Base-by-base conservation (phyloP, 2,797 vertebrate species). In the Phrynocephalus vlangalii region DNA sequence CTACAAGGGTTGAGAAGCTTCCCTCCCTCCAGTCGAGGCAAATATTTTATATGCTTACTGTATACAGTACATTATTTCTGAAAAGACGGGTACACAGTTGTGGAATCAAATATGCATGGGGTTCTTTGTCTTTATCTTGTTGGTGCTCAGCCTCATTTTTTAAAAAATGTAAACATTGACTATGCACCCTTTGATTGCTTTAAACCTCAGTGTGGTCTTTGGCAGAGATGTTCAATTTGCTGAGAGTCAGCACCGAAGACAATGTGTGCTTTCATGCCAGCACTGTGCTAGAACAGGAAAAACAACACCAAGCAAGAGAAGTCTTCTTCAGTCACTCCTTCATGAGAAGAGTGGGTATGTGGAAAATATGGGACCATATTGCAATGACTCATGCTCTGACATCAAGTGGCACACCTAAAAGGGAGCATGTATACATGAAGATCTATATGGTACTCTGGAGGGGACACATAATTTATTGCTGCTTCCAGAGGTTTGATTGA, bases 141-240 rank as follows among this genome's bases (percentile, higher is more conserved):
- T 82, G n/a, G 63, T 86, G 90, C 71, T 63, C 0, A 0, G 16
- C 81, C 13, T 63, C 13, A 15, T 56, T 63, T 63, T 18, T 18
- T 22, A 63, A 63, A 71, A 90, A 90, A 75, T 1, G 22, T 15
- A 83, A 83, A 87, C 30, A 44, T 0, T 24, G 52, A 16, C 16
- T 22, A 3, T 71, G 2, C 0, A 0, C 26, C 56, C 79, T 28
- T 77, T 56, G 0, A 80, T 20, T 26, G 33, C 67, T 4, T 0
- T 78, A 75, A 5, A 7, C 70, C 44, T 15, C 1, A 50, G 82
- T 79, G 50, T 78, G 48, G 26, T 73, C 52, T 48, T 60, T 68
- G 44, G 71, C 83, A 80, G 44, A 22, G 44, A 30, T 9, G n/a
- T 30, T 86, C 71, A 72, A 68, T 85, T 85, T 50, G 44, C 30